These are phyloP conservation scores for Cossypha polioptera DNA, from an alignment of 2,797 vertebrate genomes.

Conservation along the genomic window DNA sequence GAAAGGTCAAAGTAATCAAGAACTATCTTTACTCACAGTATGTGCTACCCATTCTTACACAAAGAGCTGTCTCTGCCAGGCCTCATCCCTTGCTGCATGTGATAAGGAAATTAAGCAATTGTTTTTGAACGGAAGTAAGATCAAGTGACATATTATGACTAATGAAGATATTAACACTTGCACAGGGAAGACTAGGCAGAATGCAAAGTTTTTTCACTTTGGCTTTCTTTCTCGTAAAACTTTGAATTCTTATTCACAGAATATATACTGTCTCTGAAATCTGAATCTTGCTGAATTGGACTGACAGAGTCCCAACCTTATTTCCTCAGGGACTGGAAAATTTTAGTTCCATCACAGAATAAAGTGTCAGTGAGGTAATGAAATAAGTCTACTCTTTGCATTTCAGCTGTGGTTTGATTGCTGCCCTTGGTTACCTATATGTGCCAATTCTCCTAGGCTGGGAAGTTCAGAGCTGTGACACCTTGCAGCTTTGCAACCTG, in stretches of 20 bases:
- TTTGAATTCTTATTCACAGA: not conserved
- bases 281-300: not conserved
- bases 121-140: not conserved
- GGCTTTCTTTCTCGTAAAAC: not conserved
- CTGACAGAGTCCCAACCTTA: not conserved
- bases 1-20: slow-evolving; percentile 55
- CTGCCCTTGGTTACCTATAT: not conserved
- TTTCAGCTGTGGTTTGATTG: not conserved
- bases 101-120: slow-evolving; percentile 19
- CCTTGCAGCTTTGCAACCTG: not conserved
- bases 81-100: not conserved
- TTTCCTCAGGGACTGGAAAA: accelerated
- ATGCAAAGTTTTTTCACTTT: not conserved
- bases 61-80: not conserved
- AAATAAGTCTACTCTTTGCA: not conserved
- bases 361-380: not conserved
- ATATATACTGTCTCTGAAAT: not conserved
- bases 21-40: not conserved
- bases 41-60: not conserved
- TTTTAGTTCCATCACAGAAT: not conserved
- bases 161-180: slow-evolving; percentile 5
- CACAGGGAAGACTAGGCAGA: not conserved
- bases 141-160: not conserved
- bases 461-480: not conserved
- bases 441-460: not conserved